Conservation (phyloP, 92 coral and sea anemone species). For the Paragorgia papillata region DNA sequence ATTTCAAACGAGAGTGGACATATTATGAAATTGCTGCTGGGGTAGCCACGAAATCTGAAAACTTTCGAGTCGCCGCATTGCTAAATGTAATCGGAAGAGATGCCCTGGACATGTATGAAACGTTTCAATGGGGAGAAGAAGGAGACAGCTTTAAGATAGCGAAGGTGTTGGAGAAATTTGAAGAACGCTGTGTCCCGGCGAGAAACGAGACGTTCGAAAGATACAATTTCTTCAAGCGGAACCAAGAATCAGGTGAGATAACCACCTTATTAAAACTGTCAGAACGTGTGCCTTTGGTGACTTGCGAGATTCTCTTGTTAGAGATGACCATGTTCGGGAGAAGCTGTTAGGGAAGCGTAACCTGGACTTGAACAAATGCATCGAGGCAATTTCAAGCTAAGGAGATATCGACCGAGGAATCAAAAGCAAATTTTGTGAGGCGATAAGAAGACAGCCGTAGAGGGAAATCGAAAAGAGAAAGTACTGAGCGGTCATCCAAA, state of each 20-base stretch:
- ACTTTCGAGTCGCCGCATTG: slow-evolving; percentile 41
- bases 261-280: slow-evolving; percentile 52
- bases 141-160: slow-evolving; percentile 30
- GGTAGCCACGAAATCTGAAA: slow-evolving; percentile 16
- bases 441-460: background rate
- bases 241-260: slow-evolving; percentile 38
- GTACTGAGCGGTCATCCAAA: too few relatives aligned
- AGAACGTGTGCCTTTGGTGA: slow-evolving; percentile 44
- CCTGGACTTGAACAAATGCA: slow-evolving; percentile 44
- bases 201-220: slow-evolving; percentile 40
- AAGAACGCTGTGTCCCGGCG: slow-evolving; percentile 44
- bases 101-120: slow-evolving; percentile 11
- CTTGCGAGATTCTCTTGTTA: slow-evolving; percentile 37
- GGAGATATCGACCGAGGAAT: too few relatives aligned
- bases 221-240: slow-evolving; percentile 38
- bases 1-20: slow-evolving; percentile 39
- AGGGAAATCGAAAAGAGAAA: background rate
- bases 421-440: too few relatives aligned
- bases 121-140: slow-evolving; percentile 31
- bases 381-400: slow-evolving; percentile 42
- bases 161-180: slow-evolving; percentile 50
- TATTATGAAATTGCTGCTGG: slow-evolving; percentile 41
- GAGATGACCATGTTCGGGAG: slow-evolving; percentile 51
- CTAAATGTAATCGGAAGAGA: slow-evolving; percentile 41
- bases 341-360: slow-evolving; percentile 47